These are phyloP conservation scores for Eremobia ochroleuca DNA, from an alignment of 2,888 invertebrate genomes.

Conservation along the genomic window DNA sequence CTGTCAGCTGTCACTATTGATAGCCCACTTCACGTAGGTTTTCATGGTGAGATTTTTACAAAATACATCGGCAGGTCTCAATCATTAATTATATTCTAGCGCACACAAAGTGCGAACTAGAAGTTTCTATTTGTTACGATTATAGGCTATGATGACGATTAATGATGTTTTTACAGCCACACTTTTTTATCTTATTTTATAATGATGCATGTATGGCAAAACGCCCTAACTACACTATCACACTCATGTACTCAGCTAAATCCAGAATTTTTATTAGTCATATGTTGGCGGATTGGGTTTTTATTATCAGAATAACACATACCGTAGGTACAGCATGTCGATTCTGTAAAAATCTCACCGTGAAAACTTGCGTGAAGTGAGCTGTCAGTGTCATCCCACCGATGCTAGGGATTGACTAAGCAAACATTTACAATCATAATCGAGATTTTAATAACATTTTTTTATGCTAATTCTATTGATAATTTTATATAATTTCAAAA, in stretches of 20 bases:
- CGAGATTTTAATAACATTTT: too few species aligned
- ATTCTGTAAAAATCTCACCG: too few species aligned
- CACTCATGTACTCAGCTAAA: constrained; percentile 12
- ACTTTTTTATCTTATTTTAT: constrained; percentile 7
- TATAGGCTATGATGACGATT: background rate
- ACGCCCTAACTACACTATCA: background rate
- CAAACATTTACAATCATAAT: too few species aligned
- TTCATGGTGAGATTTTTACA: too few species aligned
- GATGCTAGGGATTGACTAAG: too few species aligned
- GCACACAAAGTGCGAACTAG: background rate
- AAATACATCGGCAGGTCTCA: background rate
- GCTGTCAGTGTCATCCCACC: too few species aligned
- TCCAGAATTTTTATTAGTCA: constrained; percentile 10
- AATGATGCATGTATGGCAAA: background rate
- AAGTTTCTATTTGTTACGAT: background rate
- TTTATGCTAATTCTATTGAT: too few species aligned
- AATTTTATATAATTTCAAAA: too few species aligned
- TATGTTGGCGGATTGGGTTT: constrained; percentile 7
- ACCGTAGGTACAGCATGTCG: background rate
- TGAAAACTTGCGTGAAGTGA: too few species aligned
- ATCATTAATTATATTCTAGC: constrained; percentile 1
- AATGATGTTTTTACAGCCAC: constrained; percentile 1
- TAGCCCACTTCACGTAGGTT: too few species aligned
- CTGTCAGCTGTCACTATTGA: too few species aligned
- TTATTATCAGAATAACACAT: constrained; percentile 23